Evolutionary conservation across 1,140 invertebrate species (phyloP).

Genomic region (Bombyx mandarina): DNA sequence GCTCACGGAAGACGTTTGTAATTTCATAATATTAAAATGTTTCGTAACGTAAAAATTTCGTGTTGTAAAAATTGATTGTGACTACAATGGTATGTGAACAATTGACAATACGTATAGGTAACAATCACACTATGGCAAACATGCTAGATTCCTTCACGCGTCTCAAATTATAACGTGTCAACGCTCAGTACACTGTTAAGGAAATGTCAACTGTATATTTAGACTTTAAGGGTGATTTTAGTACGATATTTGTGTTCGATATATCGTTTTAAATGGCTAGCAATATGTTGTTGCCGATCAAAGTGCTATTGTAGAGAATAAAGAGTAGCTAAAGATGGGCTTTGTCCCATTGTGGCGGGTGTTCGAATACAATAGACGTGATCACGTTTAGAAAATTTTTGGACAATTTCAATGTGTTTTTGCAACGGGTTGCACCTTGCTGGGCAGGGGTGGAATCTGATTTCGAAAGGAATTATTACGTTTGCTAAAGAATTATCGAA

Average conservation of each 20-base stretch:
- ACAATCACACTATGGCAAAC: constrained; percentile 1
- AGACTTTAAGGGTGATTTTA: too few species aligned
- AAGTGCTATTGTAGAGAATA: constrained; percentile 41
- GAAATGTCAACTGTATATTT: neutral
- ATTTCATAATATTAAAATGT: constrained; percentile 70
- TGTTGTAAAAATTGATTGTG: constrained; percentile 59
- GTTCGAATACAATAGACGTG: constrained; percentile 50
- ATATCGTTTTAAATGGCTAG: neutral
- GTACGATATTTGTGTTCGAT: neutral
- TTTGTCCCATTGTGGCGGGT: constrained; percentile 62
- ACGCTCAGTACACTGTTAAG: neutral
- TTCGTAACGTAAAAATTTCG: too few species aligned
- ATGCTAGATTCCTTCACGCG: neutral
- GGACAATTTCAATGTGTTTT: constrained; percentile 64
- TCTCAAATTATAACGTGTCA: neutral
- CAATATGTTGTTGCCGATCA: constrained; percentile 4
- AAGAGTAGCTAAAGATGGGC: constrained; percentile 64
- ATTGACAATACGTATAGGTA: constrained; percentile 17
- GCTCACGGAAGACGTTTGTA: constrained; percentile 62
- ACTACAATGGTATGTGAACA: constrained; percentile 51
- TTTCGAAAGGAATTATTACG: too few species aligned
- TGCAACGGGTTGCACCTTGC: constrained; percentile 68
- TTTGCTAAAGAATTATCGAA: too few species aligned
- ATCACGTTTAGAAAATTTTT: constrained; percentile 63
- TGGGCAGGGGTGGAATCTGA: constrained; percentile 33